A percentile compares a stretch with the other conserved stretches of the same genome.
Conservation (phyloP, 2,888 invertebrate species). For the Elegia similella region DNA sequence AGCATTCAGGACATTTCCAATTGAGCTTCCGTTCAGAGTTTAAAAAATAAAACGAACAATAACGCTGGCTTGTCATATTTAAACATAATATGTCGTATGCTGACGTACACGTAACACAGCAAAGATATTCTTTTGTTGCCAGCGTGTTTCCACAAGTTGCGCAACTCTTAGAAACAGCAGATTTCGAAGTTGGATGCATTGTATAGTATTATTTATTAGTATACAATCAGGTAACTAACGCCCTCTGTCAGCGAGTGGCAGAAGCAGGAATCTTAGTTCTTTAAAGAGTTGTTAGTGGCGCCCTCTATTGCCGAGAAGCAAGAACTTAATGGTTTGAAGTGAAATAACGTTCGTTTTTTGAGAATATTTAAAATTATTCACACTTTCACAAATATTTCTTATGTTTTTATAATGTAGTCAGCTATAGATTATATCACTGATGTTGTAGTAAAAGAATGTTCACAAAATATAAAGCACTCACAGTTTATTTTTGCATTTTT, state of each 20-base stretch:
- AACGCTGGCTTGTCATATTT: conserved; percentile 16
- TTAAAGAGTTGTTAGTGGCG: not conserved
- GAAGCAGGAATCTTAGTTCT: not conserved
- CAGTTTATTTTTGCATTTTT: no score
- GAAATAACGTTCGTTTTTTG: no score
- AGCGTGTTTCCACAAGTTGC: conserved; percentile 5
- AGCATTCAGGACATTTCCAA: conserved; percentile 22
- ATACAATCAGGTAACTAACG: no score
- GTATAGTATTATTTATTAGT: not conserved
- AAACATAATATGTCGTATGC: conserved; percentile 16
- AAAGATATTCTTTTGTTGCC: conserved; percentile 4
- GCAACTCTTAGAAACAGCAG: not conserved
- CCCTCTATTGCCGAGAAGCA: not conserved
- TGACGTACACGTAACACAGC: conserved; percentile 4
- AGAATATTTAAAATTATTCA: no score
- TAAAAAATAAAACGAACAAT: not conserved
- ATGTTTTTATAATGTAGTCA: no score
- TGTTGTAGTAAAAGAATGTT: no score
- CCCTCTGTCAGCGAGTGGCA: not conserved
- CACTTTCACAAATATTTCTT: no score
- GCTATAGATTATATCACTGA: no score
- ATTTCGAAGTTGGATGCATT: not conserved
- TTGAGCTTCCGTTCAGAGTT: not conserved
- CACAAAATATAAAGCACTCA: no score
- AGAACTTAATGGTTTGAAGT: no score